These are phyloP conservation scores for Papilio elwesi DNA, from an alignment of 2,888 invertebrate species.

Conservation along the genomic window DNA sequence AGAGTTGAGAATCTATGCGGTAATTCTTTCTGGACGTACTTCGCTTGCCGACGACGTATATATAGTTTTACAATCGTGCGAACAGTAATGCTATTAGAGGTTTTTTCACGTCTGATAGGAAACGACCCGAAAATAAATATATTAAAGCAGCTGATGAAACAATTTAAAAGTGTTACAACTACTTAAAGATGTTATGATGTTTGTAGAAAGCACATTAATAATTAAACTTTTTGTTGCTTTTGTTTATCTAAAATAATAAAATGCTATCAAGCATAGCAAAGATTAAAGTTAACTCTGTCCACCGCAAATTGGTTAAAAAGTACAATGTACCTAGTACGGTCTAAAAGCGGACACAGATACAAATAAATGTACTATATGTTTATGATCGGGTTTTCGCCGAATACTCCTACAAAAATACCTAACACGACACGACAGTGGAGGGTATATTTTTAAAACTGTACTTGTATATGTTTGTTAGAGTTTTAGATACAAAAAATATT, in stretches of 20 bases:
- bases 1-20: slow-evolving; percentile 10
- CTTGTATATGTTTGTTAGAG: background rate
- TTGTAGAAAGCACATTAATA: background rate
- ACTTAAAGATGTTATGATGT: background rate
- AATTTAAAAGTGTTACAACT: background rate
- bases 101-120: slow-evolving; percentile 8
- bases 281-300: too few species aligned
- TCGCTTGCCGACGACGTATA: slow-evolving; percentile 32
- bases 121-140: slow-evolving; percentile 9
- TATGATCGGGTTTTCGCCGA: background rate
- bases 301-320: too few species aligned
- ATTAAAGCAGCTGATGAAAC: slow-evolving; percentile 20
- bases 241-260: too few species aligned
- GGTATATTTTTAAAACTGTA: background rate
- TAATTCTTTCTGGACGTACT: slow-evolving; percentile 23
- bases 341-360: too few species aligned
- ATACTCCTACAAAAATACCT: background rate
- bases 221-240: too few species aligned
- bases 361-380: too few species aligned
- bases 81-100: slow-evolving; percentile 4
- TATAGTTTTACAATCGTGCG: slow-evolving; percentile 26
- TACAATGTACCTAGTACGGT: too few species aligned
- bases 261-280: too few species aligned
- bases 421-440: background rate
- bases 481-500: background rate